Evolutionary conservation across 2,888 invertebrate species (phyloP).

Genomic region (Agapostemon virescens): DNA sequence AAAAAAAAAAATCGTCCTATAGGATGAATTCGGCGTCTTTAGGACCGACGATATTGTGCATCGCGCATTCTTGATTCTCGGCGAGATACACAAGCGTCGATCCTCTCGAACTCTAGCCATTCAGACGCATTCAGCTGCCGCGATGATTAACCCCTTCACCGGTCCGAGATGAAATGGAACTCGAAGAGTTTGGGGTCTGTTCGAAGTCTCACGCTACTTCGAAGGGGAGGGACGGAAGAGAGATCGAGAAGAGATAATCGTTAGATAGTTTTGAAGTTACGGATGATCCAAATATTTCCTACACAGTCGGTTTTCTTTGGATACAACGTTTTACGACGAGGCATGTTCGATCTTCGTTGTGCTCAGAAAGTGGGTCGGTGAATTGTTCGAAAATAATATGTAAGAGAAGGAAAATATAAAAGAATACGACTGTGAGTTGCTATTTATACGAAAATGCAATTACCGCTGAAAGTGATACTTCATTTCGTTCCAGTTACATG

Average conservation of each 20-base stretch:
- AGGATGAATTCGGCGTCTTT: conserved; percentile 46
- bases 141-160: conserved; percentile 4
- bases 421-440: no score
- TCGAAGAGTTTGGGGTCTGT: neutral
- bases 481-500: neutral
- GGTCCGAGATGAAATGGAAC: neutral
- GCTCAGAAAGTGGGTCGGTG: no score
- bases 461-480: no score
- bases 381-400: neutral
- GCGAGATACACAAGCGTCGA: conserved; percentile 41
- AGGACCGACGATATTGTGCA: conserved; percentile 45
- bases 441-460: no score
- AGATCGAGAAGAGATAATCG: neutral
- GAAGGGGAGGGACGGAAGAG: neutral
- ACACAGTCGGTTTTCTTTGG: neutral
- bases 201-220: neutral
- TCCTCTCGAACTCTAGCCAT: no score
- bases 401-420: no score
- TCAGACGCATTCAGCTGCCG: neutral
- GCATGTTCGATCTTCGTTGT: no score
- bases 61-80: conserved; percentile 63
- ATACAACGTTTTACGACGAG: neutral
- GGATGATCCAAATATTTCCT: neutral
- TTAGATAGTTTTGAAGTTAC: neutral
- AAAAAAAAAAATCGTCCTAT: conserved; percentile 47